Evolutionary conservation across 2,113 vertebrate genomes (phyloP), one percentile per base, ranked within the genome.

Genomic region (Lagopus muta): DNA sequence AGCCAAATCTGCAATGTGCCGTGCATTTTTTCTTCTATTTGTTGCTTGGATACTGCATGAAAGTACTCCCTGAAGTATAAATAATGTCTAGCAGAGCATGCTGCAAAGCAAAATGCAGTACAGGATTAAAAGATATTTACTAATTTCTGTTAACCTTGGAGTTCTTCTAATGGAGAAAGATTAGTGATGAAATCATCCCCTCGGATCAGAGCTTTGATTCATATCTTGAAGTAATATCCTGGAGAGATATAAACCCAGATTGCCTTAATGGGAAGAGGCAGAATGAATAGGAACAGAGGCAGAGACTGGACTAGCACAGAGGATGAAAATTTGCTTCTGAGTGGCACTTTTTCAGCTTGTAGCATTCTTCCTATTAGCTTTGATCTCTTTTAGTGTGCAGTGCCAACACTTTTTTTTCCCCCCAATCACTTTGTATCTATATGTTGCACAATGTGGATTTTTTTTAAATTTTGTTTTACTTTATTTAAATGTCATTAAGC

Each of bases 11-110:
- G 62, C 76, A 84, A 10, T 91, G 69, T 93, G 75, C 82, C 52
- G 91, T 89, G 85, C 42, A 32, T 91, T 92, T 94, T 76, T 48
- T 79, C 61, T 92, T 83, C 76, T 86, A 2, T 95, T 88, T 94
- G 94, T 97, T 96, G 93, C 96, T 93, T 90, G 93, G 94, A 90
- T 95, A 95, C 94, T 87, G 86, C 86, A 73, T 95, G 89, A 89
- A 95, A 94, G 81, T 77, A 72, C 66, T 95, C 93, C 86, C 80
- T 92, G 85, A 86, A 90, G 90, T 96, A 92, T 84, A 96, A 96
- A 88, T 95, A 91, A 94, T 61, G 61, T 82, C 73, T 83, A 91
- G 61, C 66, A 86, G 88, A 86, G 65, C 76, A 61, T 70, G 38
- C 77, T 94, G 93, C 57, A 54, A 72, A 83, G 65, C 6, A 1